Conservation (phyloP, 2,888 invertebrate genomes). For the Cephonodes hylas region DNA sequence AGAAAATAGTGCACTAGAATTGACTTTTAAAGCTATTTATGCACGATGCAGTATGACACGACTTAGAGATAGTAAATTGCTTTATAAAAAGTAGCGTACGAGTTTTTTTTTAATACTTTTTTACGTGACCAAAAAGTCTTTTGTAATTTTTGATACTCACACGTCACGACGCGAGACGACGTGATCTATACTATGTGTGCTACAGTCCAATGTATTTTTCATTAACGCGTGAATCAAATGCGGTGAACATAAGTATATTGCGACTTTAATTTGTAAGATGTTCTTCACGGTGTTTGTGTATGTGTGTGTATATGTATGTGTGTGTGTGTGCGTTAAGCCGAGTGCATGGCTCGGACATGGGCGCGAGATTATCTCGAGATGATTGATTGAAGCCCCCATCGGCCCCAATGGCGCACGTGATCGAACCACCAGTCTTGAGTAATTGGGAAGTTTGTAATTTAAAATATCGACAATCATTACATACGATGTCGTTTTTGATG, state of each 20-base stretch:
- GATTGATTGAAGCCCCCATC: conserved; percentile 76
- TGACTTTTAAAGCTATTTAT: too few species aligned
- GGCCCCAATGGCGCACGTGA: background rate
- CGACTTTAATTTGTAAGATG: conserved; percentile 8
- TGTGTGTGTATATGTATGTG: too few species aligned
- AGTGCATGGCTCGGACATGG: conserved; percentile 76
- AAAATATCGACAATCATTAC: background rate
- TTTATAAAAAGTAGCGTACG: too few species aligned
- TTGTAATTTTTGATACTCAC: too few species aligned
- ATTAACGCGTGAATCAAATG: background rate
- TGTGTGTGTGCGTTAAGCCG: conserved; percentile 69
- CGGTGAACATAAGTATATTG: background rate
- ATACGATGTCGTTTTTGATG: background rate
- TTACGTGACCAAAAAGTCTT: too few species aligned
- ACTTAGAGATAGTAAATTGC: too few species aligned
- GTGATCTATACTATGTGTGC: too few species aligned
- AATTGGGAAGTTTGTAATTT: conserved; percentile 10
- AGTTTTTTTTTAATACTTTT: too few species aligned
- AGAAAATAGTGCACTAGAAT: too few species aligned
- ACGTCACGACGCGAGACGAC: too few species aligned
- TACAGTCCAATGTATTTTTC: too few species aligned
- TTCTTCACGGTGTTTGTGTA: conserved; percentile 11
- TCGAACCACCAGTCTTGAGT: background rate
- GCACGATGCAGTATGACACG: too few species aligned
- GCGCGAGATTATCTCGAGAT: conserved; percentile 84